Evolutionary conservation across 92 coral and sea anemone species (phyloP).

Genomic region (Anthopleura xanthogrammica): DNA sequence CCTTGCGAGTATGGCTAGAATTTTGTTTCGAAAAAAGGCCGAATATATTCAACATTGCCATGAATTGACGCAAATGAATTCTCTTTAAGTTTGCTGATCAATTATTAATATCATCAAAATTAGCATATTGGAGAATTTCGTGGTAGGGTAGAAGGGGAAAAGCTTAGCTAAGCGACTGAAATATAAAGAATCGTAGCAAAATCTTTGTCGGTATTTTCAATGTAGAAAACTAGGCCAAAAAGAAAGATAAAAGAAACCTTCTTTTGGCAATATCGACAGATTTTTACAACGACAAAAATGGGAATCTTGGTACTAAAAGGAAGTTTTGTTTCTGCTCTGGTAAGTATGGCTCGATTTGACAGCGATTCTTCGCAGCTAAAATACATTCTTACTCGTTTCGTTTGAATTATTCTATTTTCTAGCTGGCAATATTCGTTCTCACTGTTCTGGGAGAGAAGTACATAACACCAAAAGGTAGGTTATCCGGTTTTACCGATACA

Average conservation of each 20-base stretch:
- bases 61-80: constrained; percentile 21
- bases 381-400: neutral
- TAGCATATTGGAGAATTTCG: constrained; percentile 17
- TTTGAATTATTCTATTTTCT: neutral
- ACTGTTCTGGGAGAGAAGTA: neutral
- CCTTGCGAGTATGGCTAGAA: neutral
- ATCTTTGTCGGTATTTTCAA: neutral
- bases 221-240: neutral
- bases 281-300: neutral
- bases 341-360: neutral
- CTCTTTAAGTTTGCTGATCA: constrained; percentile 11
- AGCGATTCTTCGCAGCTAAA: neutral
- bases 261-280: neutral
- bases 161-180: neutral
- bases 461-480: neutral
- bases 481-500: neutral
- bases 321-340: neutral
- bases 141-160: neutral
- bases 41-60: neutral
- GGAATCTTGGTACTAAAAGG: neutral
- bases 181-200: neutral
- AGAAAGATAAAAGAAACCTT: neutral
- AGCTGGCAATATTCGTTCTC: neutral
- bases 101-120: constrained; percentile 26
- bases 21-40: neutral